phyloP scores from a whole-genome alignment of 1,140 invertebrate species.

The Diprion similis region DNA sequence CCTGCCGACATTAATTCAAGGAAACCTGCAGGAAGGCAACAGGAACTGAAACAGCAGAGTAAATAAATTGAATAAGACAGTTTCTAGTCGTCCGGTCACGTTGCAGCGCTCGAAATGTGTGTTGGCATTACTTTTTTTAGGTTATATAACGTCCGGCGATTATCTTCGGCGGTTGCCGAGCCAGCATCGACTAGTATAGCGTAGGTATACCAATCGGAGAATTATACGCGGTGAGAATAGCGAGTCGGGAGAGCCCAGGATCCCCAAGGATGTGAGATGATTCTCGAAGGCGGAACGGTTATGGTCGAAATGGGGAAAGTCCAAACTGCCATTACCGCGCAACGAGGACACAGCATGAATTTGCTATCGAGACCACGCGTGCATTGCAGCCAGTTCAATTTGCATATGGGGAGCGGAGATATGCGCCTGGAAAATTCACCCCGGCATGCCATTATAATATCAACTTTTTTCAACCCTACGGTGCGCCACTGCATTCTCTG shows the following conservation, averaged over 20 bases:
- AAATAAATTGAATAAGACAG: background rate
- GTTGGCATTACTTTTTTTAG: background rate
- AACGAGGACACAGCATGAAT: constrained; percentile 1
- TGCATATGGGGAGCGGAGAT: background rate
- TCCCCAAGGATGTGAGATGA: background rate
- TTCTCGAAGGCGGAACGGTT: constrained; percentile 1
- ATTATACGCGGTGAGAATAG: constrained; percentile 2
- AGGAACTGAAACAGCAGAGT: too few species aligned
- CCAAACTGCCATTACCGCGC: background rate
- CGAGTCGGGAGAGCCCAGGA: background rate
- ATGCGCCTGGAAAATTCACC: background rate
- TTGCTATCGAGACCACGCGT: background rate
- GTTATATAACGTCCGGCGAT: background rate
- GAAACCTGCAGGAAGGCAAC: too few species aligned
- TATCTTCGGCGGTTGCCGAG: background rate
- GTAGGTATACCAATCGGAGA: background rate
- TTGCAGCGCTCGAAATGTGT: background rate
- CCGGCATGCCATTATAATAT: background rate
- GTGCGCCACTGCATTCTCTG: background rate
- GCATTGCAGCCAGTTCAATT: background rate
- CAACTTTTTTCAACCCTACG: background rate
- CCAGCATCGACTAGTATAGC: background rate
- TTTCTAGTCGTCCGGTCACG: background rate
- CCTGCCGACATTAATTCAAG: too few species aligned
- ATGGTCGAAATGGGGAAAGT: constrained; percentile 1